Base-by-base conservation (phyloP, 2,888 invertebrate genomes). In the Xanthorhoe designata region DNA sequence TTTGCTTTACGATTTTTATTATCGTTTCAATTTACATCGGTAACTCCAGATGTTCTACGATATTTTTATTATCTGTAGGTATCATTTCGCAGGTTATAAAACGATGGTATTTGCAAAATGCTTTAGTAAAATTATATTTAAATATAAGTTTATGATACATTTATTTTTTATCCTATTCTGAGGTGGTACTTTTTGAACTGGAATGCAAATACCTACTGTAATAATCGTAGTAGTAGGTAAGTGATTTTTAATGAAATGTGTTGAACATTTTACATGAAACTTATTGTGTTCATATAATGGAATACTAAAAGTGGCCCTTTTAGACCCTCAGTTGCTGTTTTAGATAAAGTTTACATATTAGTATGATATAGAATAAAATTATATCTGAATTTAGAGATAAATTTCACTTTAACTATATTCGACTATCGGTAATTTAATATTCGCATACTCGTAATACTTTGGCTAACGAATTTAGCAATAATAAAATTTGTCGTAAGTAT, bases 1-100 rank as follows among this genome's bases (percentile, higher is more conserved):
- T 84, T 83, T 80, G 77, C 75, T 71, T 77, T 77, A 68, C 68
- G 71, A 71, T 67, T 75, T 78, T 47, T 80, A 82, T 68, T 56
- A 58, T 57, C 56, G 54, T 65, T 68, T 68, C 50, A 66, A 66
- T 72, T 64, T 73, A 74, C 74, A 74, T 70, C 73, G 73, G 73
- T 73, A 66, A 69, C 69, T 57, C 64, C 64, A 65, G 55, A 64
- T 58, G 62, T 61, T n/a, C 49, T 50, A 45, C 42, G 52, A 75
- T 70, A 65, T 58, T 63, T 63, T 61, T 72, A 71, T 72, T 72
- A 52, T 56, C 45, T 35, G 66, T 72, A 15, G 47, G 65, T 61
- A 67, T 58, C 42, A 56, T 51, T 58, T 24, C 18, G 18, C 45
- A 18, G 24, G 32, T 29, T 17, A 50, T 59, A 55, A 66, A 61